Evolutionary conservation across 2,888 invertebrate genomes (phyloP), one percentile per base, ranked within the genome.

Genomic region (Leucophora obtusa): DNA sequence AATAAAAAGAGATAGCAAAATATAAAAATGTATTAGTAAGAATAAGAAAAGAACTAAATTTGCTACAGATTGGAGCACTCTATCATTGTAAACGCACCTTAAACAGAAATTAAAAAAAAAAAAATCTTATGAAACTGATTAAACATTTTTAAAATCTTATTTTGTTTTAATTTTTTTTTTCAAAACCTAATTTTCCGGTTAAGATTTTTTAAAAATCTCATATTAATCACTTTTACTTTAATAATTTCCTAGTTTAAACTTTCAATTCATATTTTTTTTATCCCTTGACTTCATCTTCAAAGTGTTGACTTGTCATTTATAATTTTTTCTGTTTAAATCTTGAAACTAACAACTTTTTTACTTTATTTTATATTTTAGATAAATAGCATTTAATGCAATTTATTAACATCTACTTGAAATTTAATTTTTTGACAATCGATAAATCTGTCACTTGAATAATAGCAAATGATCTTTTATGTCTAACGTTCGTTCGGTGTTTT

Each of bases 381-480:
- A 38, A 33, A 56, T 2, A n/a, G 47, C 21, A 43, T 62, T 58
- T 33, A 38, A 63, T 28, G 47, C 54, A 69, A 56, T 56, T 75
- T 69, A 21, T 50, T 11, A 33, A 33, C 2, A 38, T 35, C n/a
- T 4, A 8, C 3, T 15, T 15, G 4, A 51, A 6, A 8, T 53
- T 3, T 43, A 14, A 35, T 17, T 53, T 72, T 50, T 54, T 47
- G 60, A 62, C 75, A 80, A 75, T 75, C 79, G 56, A 80, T 80
- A 75, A 71, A 80, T 75, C 79, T 72, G 75, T 75, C 79, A 62
- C 66, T 66, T 66, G 47, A 14, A 51, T 66, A 51, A 33, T 17
- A 38, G 10, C 74, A 79, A 75, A 75, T 71, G 51, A 75, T 80
- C 43, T 66, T 62, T 62, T 50, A 68, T 38, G 21, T 43, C 50